These are phyloP conservation scores for Tragelaphus imberbis DNA, from an alignment of 2,113 vertebrate species.

Conservation along the genomic window DNA sequence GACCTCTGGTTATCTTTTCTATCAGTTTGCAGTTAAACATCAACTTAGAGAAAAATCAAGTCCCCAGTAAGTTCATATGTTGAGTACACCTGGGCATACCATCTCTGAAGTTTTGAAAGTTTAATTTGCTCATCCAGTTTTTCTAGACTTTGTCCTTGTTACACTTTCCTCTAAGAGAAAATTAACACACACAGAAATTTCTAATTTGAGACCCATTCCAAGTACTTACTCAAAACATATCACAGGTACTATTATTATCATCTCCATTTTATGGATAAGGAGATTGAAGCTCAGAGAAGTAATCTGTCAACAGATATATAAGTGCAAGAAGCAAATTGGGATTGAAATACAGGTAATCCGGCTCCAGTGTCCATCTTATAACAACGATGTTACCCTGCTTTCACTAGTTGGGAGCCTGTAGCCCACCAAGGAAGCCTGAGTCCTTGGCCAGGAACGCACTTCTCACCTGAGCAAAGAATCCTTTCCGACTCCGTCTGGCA, in stretches of 20 bases:
- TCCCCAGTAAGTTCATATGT: not conserved
- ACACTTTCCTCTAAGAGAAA: not conserved
- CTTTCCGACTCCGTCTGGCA: slow-evolving; percentile 93
- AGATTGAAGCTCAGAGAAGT: not conserved
- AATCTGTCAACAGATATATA: not conserved
- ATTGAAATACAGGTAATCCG: not conserved
- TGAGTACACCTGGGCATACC: not conserved
- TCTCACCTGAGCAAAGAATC: slow-evolving; percentile 97
- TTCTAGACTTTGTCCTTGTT: not conserved
- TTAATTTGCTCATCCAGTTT: not conserved
- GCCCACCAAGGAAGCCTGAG: not conserved
- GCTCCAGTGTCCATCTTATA: not conserved
- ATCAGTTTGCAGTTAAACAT: not conserved
- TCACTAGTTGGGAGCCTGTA: not conserved
- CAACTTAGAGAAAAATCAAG: not conserved
- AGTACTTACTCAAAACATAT: not conserved
- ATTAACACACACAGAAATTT: not conserved
- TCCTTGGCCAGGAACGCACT: not conserved
- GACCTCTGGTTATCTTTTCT: not conserved
- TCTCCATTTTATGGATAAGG: not conserved
- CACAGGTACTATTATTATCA: not conserved
- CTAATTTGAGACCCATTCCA: not conserved
- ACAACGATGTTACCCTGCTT: accelerated
- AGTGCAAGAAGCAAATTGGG: not conserved
- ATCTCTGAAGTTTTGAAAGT: not conserved